Percentiles rank a stretch among this genome's conserved stretches.
phyloP scores from a whole-genome alignment of 2,797 vertebrate genomes.

The Geotria australis region DNA sequence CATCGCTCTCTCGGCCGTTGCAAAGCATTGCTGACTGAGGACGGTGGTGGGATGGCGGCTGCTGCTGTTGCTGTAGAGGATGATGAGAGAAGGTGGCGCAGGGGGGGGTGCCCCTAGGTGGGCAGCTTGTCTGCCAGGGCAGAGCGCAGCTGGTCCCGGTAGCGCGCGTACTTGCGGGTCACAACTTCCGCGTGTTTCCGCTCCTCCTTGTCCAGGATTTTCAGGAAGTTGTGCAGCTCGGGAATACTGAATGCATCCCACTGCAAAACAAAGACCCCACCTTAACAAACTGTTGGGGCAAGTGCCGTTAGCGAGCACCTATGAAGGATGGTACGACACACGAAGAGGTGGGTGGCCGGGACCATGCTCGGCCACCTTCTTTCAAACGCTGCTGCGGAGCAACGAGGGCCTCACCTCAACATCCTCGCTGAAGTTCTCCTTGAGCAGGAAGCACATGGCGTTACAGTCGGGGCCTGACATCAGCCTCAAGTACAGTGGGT shows the following conservation, averaged over 20 bases:
- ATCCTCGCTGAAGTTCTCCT: conserved; percentile 72
- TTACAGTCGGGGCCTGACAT: conserved; percentile 44
- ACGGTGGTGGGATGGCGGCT: too few species aligned
- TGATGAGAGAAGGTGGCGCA: too few species aligned
- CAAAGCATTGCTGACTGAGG: too few species aligned
- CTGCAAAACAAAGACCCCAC: conserved; percentile 11
- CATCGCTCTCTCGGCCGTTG: too few species aligned
- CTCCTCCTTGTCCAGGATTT: conserved; percentile 65
- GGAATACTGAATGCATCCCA: conserved; percentile 86
- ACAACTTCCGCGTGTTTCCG: conserved; percentile 46
- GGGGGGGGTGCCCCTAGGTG: not conserved
- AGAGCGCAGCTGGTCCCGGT: conserved; percentile 36
- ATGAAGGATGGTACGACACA: too few species aligned
- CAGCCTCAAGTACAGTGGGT: conserved; percentile 47
- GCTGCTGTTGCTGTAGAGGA: too few species aligned
- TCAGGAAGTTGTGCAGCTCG: conserved; percentile 80
- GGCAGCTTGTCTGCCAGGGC: conserved; percentile 19
- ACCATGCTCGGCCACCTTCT: too few species aligned
- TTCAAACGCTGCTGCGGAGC: too few species aligned
- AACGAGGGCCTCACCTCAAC: conserved; percentile 33
- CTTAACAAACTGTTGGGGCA: not conserved
- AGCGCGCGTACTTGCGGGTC: conserved; percentile 30
- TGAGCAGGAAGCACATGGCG: conserved; percentile 54
- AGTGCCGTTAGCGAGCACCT: too few species aligned
- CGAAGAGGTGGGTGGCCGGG: too few species aligned